Evolutionary conservation across 1,140 invertebrate genomes (phyloP).

Genomic region (Ditylenchus dipsaci): DNA sequence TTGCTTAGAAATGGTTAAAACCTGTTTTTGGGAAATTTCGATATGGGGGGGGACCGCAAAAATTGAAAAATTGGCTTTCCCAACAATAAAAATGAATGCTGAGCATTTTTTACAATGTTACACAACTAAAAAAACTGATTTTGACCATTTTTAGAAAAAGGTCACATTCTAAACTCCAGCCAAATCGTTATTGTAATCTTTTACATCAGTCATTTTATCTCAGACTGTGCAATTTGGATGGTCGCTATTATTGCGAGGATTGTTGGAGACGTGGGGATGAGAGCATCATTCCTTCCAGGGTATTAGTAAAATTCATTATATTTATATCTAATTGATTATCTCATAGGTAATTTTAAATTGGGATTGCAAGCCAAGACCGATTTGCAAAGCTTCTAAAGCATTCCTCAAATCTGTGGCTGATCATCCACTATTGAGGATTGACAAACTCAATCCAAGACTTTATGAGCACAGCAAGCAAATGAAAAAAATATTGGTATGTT

Average conservation of each 20-base stretch:
- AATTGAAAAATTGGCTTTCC: no score
- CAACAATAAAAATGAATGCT: no score
- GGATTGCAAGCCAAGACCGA: constrained; percentile 30
- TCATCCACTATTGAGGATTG: constrained; percentile 58
- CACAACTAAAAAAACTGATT: no score
- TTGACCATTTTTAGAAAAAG: no score
- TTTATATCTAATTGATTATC: not conserved
- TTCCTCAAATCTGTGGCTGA: constrained; percentile 57
- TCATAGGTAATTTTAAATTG: constrained; percentile 26
- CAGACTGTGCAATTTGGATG: constrained; percentile 36
- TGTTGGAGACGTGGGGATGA: constrained; percentile 19
- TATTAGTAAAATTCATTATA: no score
- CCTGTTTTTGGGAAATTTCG: no score
- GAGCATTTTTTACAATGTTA: no score
- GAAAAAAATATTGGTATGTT: constrained; percentile 53
- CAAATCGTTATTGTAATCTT: no score
- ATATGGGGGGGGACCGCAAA: no score
- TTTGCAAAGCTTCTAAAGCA: constrained; percentile 55
- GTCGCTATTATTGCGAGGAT: constrained; percentile 38
- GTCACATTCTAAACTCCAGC: no score
- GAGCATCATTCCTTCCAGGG: constrained; percentile 34
- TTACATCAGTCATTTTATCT: no score
- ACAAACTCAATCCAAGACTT: constrained; percentile 57
- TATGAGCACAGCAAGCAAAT: constrained; percentile 59
- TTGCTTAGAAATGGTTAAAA: no score